Conservation (phyloP, 2,113 vertebrate genomes). For the Cygnus buccinator region DNA sequence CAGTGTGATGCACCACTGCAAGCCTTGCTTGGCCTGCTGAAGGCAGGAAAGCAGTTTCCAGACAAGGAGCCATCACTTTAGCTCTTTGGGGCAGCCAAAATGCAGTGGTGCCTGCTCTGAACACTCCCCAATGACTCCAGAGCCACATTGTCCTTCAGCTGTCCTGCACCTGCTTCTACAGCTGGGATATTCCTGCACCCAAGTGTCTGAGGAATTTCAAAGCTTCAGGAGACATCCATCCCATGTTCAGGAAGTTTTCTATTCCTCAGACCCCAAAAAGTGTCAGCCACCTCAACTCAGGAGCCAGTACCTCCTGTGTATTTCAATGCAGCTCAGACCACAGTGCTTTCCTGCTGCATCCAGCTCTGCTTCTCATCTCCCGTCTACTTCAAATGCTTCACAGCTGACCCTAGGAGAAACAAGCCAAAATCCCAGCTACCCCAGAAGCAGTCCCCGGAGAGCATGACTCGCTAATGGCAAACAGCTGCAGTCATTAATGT, state of each 20-base stretch:
- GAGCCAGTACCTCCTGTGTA: fast-evolving
- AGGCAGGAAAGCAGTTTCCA: neutral
- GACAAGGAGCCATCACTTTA: neutral
- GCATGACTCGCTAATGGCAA: constrained; percentile 21
- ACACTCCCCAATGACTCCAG: neutral
- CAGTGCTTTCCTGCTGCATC: fast-evolving
- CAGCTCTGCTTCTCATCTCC: neutral
- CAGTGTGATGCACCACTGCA: neutral
- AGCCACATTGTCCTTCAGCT: neutral
- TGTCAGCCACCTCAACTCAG: fast-evolving
- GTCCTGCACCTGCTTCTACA: neutral
- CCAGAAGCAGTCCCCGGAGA: neutral
- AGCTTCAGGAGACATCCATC: neutral
- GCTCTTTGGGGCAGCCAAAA: neutral
- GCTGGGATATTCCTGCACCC: neutral
- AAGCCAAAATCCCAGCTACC: constrained; percentile 8
- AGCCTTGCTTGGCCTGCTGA: neutral
- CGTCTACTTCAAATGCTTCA: neutral
- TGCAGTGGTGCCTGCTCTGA: neutral
- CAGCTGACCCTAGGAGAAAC: constrained; percentile 30
- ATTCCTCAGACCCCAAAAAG: neutral
- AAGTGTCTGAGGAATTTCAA: neutral
- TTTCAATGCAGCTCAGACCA: neutral
- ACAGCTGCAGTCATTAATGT: constrained; percentile 30
- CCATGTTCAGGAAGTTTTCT: neutral